Conservation (phyloP, 2,797 vertebrate species). For the Ibycter americanus region DNA sequence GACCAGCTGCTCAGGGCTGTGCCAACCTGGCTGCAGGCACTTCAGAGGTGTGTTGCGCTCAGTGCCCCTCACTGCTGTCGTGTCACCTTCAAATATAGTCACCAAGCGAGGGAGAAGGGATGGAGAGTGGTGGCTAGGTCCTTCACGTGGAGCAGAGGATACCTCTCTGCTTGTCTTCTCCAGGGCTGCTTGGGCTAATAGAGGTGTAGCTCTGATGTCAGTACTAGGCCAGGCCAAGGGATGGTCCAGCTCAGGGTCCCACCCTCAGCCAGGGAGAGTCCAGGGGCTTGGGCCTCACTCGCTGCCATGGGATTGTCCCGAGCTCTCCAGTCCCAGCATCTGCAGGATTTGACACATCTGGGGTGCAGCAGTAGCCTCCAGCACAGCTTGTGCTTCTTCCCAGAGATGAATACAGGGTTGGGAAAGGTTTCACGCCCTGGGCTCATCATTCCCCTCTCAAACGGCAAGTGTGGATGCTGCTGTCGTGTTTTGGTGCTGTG, state of each 20-base stretch:
- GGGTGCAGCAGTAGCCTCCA: not conserved
- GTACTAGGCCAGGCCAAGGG: not conserved
- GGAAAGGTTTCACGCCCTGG: not conserved
- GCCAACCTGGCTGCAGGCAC: not conserved
- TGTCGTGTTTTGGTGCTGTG: not conserved
- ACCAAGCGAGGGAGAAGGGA: not conserved
- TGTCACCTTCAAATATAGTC: not conserved
- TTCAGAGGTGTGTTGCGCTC: not conserved
- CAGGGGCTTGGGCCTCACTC: not conserved
- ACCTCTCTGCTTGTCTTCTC: not conserved
- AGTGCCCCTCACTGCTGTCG: not conserved
- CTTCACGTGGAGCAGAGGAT: not conserved
- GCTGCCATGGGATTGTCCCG: fast-evolving
- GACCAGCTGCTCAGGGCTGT: not conserved
- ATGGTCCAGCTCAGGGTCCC: not conserved
- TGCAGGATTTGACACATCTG: not conserved
- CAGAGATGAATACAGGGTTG: not conserved
- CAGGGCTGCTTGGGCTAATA: not conserved
- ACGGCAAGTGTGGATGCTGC: not conserved
- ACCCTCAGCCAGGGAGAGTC: not conserved
- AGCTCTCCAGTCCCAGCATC: not conserved
- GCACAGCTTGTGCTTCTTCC: not conserved
- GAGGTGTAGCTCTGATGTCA: not conserved
- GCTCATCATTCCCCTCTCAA: not conserved
- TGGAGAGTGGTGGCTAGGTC: not conserved